Evolutionary conservation across 1,140 invertebrate genomes (phyloP).

Genomic region (Eufriesea mexicana): DNA sequence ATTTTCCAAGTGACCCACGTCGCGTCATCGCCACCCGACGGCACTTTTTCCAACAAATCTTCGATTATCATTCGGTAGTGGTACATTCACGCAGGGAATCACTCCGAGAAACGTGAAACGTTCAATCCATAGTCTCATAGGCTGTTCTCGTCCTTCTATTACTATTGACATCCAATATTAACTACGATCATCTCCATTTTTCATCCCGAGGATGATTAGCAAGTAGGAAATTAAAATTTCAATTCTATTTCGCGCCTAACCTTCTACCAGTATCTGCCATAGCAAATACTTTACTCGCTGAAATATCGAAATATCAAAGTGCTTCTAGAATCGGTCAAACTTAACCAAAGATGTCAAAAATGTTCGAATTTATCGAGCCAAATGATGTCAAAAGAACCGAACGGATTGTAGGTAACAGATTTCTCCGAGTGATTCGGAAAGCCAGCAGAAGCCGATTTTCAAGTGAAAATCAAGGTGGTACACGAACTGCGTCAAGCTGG

Average conservation of each 20-base stretch:
- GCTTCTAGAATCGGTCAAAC: too few species aligned
- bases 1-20: constrained; percentile 86
- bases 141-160: background rate
- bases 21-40: constrained; percentile 68
- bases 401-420: background rate
- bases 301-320: too few species aligned
- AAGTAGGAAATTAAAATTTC: too few species aligned
- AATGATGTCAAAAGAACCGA: too few species aligned
- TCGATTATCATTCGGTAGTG: constrained; percentile 32
- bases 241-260: too few species aligned
- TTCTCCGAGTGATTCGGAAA: background rate
- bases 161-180: too few species aligned
- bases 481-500: background rate
- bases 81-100: background rate
- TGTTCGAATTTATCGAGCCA: too few species aligned
- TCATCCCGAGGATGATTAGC: too few species aligned
- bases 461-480: background rate
- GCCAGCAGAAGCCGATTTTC: constrained; percentile 10
- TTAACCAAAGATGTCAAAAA: too few species aligned
- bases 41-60: constrained; percentile 57
- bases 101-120: constrained; percentile 12
- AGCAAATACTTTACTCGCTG: too few species aligned
- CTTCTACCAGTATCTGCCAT: too few species aligned
- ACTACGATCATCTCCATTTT: too few species aligned
- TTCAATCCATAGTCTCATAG: background rate